Conservation (phyloP, 1,140 invertebrate genomes). For the Ptiloglossa arizonensis region DNA sequence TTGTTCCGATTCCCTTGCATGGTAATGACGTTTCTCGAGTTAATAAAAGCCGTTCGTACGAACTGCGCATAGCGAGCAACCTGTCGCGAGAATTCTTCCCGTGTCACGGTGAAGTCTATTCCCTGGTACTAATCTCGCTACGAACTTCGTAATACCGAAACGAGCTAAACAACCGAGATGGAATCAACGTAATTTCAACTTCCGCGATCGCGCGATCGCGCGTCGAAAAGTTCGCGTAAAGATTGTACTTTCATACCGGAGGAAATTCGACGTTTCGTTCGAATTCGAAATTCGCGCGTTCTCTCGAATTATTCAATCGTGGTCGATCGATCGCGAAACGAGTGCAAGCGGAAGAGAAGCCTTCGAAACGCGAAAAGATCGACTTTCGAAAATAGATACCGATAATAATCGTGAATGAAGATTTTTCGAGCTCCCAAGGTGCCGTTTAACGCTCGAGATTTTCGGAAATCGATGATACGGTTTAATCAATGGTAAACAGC, state of each 20-base stretch:
- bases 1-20: slow-evolving; percentile 2
- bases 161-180: background rate
- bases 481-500: too few relatives aligned
- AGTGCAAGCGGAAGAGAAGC: too few relatives aligned
- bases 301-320: too few relatives aligned
- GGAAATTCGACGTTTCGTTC: too few relatives aligned
- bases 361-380: background rate
- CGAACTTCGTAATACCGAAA: background rate
- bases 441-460: too few relatives aligned
- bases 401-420: too few relatives aligned
- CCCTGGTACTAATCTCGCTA: background rate
- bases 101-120: background rate
- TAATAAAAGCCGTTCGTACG: slow-evolving; percentile 17
- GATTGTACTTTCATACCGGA: background rate
- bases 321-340: too few relatives aligned
- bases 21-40: slow-evolving; percentile 16
- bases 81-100: background rate
- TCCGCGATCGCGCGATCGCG: background rate
- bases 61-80: background rate
- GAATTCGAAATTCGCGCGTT: too few relatives aligned
- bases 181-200: background rate
- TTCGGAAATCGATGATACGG: too few relatives aligned
- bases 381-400: background rate
- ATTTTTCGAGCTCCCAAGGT: too few relatives aligned
- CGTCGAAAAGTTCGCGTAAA: background rate